A percentile compares a stretch with the other conserved stretches of the same genome.
These are phyloP conservation scores for Ophion ventricosus DNA, from an alignment of 2,888 invertebrate species.

Conservation along the genomic window DNA sequence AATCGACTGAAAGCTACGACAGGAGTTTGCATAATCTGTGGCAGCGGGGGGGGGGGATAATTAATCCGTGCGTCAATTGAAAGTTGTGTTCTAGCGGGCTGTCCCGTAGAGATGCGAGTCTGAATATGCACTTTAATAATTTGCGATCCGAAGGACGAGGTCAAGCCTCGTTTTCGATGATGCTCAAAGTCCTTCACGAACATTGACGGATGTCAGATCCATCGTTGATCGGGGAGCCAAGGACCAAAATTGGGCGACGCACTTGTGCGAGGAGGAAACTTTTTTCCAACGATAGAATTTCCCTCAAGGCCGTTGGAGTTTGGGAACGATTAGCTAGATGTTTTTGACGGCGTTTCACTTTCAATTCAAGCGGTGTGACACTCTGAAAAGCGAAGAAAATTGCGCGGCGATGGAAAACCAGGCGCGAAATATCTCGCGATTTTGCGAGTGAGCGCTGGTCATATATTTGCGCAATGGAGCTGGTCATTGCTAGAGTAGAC, in stretches of 20 bases:
- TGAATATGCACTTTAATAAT: slow-evolving; percentile 1
- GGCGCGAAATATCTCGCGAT: no score
- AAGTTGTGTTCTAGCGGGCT: slow-evolving; percentile 46
- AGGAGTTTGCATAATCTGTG: slow-evolving; percentile 9
- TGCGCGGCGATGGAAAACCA: not conserved
- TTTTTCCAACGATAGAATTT: not conserved
- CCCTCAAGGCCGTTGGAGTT: not conserved
- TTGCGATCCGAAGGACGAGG: slow-evolving; percentile 19
- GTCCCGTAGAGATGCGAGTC: slow-evolving; percentile 21
- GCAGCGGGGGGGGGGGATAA: not conserved
- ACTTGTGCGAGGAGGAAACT: not conserved
- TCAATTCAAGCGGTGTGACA: not conserved
- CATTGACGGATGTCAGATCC: slow-evolving; percentile 20
- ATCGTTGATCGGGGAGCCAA: not conserved
- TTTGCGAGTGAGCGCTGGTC: no score
- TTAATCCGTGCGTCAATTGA: slow-evolving; percentile 38
- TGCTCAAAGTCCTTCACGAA: slow-evolving; percentile 21
- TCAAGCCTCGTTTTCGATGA: slow-evolving; percentile 18
- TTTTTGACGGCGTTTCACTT: not conserved
- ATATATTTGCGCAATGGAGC: no score
- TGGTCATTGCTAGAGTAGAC: no score
- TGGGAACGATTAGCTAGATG: not conserved
- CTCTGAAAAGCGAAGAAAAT: not conserved
- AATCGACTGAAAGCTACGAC: not conserved
- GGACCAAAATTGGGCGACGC: not conserved